Evolutionary conservation across 2,888 invertebrate species (phyloP), one percentile per base, ranked within the genome.

Genomic region (Andrena haemorrhoa): DNA sequence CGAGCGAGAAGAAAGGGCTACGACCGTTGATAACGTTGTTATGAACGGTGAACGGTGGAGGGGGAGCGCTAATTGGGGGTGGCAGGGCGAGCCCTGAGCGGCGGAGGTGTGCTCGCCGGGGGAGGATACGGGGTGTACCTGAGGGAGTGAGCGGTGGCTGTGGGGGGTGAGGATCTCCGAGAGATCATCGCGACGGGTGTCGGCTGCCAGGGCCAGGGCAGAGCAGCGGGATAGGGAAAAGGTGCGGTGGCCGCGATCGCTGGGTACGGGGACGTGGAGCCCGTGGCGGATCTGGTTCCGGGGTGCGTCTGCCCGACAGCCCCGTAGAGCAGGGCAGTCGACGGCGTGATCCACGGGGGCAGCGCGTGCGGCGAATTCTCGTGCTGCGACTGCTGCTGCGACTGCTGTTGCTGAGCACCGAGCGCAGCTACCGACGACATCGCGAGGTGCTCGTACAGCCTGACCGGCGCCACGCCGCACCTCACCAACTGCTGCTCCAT

Each of bases 401-500:
- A 88, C 60, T 23, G 88, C 26, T 85, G 89, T 71, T 87, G 89
- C 7, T 89, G 91, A 0, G 84, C 88, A 4, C 85, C 82, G 0
- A 90, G 66, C 20, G 89, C 77, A 1, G 89, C 86, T 0, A 88
- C 87, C 26, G 92, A 90, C 35, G 92, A 88, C 88, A 93, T 88
- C 31, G 93, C 93, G 68, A 93, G 89, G 53, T 93, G 94, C 74
- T 94, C 94, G 91, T 93, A 94, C 56, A 94, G 74, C 5, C 94
- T 86, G 5, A 93, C 93, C 51, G 94, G 90, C 0, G 94, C 93
- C 20, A 94, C 93, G 2, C 93, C 94, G 86, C 93, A 93, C 6
- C 94, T 90, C 33, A 93, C 93, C 75, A 94, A 78, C 75, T 94
- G 94, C 82, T 94, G 94, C 79, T 94, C 94, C 93, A 94, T 94